Evolutionary conservation across 1,140 invertebrate species (phyloP), one percentile per base, ranked within the genome.

Genomic region (Vollenhovia emeryi): DNA sequence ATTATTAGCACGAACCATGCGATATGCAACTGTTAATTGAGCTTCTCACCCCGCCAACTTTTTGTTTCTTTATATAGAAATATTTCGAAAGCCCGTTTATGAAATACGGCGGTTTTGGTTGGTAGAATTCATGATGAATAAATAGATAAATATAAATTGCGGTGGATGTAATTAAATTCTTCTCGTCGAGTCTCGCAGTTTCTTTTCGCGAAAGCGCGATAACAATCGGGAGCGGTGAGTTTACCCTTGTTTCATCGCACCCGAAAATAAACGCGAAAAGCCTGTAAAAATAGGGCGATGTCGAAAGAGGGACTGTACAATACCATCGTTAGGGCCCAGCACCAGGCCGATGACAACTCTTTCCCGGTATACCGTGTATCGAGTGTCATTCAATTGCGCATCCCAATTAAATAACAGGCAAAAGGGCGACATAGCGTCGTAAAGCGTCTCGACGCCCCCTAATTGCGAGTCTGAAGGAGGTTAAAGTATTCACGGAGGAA

Each of bases 321-420:
- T 93, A 92, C 87, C 89, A 86, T 91, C 84, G 90, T 89, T 91
- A 91, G 90, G 36, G 68, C 86, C 45, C 40, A 76, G 83, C 57
- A 86, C 71, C n/a, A 40, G 52, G 13, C 82, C 88, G 84, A 91
- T 89, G 90, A 92, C 92, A 93, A 93, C 92, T 91, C 93, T 90
- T 92, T 89, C 87, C 87, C 87, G 78, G 88, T 86, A 90, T 88
- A 90, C 89, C 90, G 90, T 91, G 92, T 91, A 89, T 91, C 87
- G 91, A 94, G 93, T 95, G 94, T 95, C 94, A 94, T 94, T 94
- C 93, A 94, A 94, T 95, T 94, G 94, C 93, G 93, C 93, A 93
- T 95, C 93, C 94, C 94, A 95, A 95, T 95, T 95, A 95, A 95
- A 94, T 94, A 95, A 95, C 93, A 94, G 93, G 93, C 94, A 94